Evolutionary conservation across 2,113 vertebrate genomes (phyloP).

Genomic region (Myiozetetes cayanensis): DNA sequence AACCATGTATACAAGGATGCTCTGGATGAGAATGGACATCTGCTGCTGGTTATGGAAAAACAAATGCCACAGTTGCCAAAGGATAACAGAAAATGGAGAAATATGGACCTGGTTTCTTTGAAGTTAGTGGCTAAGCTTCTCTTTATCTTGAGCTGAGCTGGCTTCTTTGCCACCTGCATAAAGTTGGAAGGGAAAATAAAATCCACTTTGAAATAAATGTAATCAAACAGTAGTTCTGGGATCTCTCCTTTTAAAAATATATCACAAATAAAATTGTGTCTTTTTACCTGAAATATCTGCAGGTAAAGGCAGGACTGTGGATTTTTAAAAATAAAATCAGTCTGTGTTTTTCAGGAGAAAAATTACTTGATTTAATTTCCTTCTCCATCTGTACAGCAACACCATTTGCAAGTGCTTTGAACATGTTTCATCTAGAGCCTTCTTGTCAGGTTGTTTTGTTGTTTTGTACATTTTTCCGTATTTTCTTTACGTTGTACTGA

Average conservation of each 20-base stretch:
- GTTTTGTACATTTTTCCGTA: slow-evolving; percentile 52
- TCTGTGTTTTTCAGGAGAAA: neutral
- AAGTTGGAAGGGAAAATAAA: neutral
- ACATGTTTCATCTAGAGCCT: slow-evolving; percentile 35
- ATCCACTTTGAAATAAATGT: neutral
- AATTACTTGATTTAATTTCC: slow-evolving; percentile 11
- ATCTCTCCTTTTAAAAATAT: neutral
- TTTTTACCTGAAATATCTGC: neutral
- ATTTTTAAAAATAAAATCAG: neutral
- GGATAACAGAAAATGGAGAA: neutral
- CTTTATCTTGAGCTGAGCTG: neutral
- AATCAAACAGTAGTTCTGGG: neutral
- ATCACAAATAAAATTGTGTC: neutral
- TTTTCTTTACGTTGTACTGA: slow-evolving; percentile 56
- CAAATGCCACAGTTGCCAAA: neutral
- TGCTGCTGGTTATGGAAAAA: neutral
- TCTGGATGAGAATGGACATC: slow-evolving; percentile 33
- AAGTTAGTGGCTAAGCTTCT: neutral
- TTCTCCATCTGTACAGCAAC: slow-evolving; percentile 27
- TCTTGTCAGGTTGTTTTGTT: slow-evolving; percentile 58
- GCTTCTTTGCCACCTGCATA: neutral
- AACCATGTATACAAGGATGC: neutral
- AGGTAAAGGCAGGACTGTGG: neutral
- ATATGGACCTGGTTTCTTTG: neutral
- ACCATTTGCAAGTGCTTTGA: slow-evolving; percentile 47